These are phyloP conservation scores for Invenusta paracnida DNA, from an alignment of 2,888 invertebrate species.

Conservation along the genomic window DNA sequence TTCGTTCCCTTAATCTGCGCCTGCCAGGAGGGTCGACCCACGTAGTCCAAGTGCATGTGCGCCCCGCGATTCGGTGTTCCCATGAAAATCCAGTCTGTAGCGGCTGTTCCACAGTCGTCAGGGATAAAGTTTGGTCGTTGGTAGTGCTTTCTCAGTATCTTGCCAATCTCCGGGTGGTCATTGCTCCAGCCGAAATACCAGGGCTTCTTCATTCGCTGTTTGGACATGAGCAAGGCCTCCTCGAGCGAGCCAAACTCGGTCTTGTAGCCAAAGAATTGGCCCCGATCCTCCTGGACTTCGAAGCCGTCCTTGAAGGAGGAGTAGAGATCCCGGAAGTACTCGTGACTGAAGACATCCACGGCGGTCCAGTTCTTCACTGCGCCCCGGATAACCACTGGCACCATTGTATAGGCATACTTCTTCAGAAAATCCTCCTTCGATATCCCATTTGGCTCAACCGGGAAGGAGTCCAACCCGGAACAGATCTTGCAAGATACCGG, in stretches of 20 bases:
- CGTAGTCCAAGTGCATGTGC: slow-evolving; percentile 86
- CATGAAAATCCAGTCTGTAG: slow-evolving; percentile 83
- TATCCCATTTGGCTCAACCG: slow-evolving; percentile 61
- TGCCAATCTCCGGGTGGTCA: slow-evolving; percentile 75
- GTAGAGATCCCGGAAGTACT: slow-evolving; percentile 54
- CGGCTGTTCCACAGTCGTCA: slow-evolving; percentile 78
- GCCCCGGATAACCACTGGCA: slow-evolving; percentile 74
- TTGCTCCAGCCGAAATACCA: slow-evolving; percentile 90
- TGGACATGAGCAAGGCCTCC: slow-evolving; percentile 74
- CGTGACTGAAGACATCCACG: slow-evolving; percentile 59
- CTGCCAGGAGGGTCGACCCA: slow-evolving; percentile 85
- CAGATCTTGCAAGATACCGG: not conserved
- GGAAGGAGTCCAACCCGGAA: not conserved
- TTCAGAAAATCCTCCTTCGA: slow-evolving; percentile 69
- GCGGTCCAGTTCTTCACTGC: slow-evolving; percentile 76
- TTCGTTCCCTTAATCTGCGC: slow-evolving; percentile 81
- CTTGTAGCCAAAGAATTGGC: slow-evolving; percentile 80
- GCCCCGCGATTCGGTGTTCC: slow-evolving; percentile 79
- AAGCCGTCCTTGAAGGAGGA: slow-evolving; percentile 65
- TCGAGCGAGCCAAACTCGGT: slow-evolving; percentile 72
- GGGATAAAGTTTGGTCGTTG: slow-evolving; percentile 78
- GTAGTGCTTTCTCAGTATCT: slow-evolving; percentile 72
- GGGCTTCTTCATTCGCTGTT: slow-evolving; percentile 68
- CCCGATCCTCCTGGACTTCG: slow-evolving; percentile 73
- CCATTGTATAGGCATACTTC: slow-evolving; percentile 72